Conservation (phyloP, 2,113 vertebrate species). For the Myodes glareolus region DNA sequence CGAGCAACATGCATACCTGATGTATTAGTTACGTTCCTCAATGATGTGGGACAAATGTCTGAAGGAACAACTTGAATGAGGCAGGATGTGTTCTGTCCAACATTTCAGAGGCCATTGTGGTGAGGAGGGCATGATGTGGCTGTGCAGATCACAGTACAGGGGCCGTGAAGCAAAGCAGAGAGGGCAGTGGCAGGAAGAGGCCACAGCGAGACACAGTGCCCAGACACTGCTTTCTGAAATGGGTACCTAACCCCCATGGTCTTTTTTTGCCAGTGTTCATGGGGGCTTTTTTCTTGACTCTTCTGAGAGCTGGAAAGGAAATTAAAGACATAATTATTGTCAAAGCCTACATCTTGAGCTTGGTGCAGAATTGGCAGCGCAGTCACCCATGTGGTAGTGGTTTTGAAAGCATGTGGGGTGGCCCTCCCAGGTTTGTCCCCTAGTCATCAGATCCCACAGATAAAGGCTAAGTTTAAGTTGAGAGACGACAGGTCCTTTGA, state of each 20-base stretch:
- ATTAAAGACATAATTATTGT: not conserved
- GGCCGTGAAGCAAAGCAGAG: not conserved
- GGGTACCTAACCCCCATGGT: too few species aligned
- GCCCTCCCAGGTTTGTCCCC: not conserved
- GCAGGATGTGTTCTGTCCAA: not conserved
- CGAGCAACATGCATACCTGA: rapidly evolving
- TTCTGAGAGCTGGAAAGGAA: not conserved
- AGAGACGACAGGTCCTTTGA: rapidly evolving
- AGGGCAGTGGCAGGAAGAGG: not conserved
- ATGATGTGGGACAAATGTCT: not conserved
- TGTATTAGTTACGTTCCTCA: not conserved
- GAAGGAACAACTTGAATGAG: not conserved
- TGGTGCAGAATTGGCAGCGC: not conserved
- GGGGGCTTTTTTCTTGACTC: not conserved
- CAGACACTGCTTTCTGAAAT: not conserved
- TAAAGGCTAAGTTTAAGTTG: too few species aligned
- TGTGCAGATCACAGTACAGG: not conserved
- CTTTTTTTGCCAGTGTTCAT: not conserved
- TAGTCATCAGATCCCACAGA: not conserved
- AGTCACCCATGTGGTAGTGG: not conserved
- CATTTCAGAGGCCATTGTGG: too few species aligned
- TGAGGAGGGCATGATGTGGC: too few species aligned
- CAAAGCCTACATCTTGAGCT: not conserved
- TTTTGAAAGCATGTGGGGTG: not conserved
- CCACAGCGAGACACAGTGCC: not conserved